phyloP scores from a whole-genome alignment of 1,140 invertebrate genomes.

The Cotesia glomerata region DNA sequence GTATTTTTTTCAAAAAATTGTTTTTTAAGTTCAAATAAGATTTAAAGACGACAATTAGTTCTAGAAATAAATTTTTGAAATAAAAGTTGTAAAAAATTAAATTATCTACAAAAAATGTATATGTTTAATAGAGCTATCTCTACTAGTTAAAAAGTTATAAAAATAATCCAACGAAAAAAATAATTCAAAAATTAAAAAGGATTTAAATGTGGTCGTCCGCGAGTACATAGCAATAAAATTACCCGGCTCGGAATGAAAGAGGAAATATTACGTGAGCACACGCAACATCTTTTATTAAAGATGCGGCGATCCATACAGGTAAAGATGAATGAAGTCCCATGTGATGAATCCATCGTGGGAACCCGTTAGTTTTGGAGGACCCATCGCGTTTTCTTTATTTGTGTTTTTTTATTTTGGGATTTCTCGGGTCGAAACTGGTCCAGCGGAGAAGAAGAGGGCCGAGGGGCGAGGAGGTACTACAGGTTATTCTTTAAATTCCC shows the following conservation, averaged over 20 bases:
- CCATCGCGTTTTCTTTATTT: constrained; percentile 8
- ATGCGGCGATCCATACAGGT: constrained; percentile 24
- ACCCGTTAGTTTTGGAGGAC: constrained; percentile 42
- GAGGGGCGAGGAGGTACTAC: not conserved
- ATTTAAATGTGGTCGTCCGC: not conserved
- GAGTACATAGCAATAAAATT: not conserved
- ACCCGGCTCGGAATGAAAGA: not conserved
- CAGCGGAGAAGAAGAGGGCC: constrained; percentile 37
- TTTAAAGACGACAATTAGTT: no score
- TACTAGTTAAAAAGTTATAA: no score
- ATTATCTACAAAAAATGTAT: no score
- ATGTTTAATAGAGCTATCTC: no score
- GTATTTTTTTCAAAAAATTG: no score
- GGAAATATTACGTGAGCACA: constrained; percentile 24
- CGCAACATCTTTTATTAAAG: constrained; percentile 11
- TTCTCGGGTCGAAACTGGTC: constrained; percentile 40
- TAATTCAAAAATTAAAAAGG: no score
- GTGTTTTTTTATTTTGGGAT: constrained; percentile 32
- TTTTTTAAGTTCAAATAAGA: no score
- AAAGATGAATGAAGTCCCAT: constrained; percentile 18
- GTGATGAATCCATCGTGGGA: constrained; percentile 53
- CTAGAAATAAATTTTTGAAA: no score
- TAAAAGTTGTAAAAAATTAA: no score
- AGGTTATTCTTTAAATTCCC: constrained; percentile 42
- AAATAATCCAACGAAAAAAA: no score